These are phyloP conservation scores for Cygnus olor DNA, from an alignment of 2,797 vertebrate species.

Conservation along the genomic window DNA sequence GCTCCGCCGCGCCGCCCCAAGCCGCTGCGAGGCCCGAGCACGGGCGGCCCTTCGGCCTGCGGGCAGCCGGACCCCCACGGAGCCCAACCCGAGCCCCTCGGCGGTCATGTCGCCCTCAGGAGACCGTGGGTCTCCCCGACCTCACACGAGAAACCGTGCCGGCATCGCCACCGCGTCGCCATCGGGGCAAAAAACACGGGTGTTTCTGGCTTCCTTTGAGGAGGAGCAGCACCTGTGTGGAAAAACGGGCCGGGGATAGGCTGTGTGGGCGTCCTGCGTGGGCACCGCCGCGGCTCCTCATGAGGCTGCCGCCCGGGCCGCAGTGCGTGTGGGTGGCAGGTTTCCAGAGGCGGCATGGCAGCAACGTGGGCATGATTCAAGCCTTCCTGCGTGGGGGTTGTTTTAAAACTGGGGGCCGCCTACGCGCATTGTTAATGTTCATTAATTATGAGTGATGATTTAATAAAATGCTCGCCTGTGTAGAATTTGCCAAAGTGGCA, in stretches of 20 bases:
- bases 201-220: neutral
- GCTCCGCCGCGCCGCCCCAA: constrained; percentile 67
- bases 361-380: neutral
- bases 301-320: neutral
- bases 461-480: neutral
- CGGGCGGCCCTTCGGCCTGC: too few relatives aligned
- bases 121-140: neutral
- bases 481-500: neutral
- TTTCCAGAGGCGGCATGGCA: fast-evolving
- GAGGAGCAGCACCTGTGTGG: neutral
- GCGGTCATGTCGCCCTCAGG: neutral
- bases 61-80: too few relatives aligned
- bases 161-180: too few relatives aligned
- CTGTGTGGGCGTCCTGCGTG: neutral
- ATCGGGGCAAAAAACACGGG: neutral
- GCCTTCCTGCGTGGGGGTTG: neutral
- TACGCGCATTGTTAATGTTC: fast-evolving
- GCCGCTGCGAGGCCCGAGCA: neutral
- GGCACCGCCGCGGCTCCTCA: neutral
- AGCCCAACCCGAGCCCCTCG: neutral
- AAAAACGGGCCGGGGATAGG: neutral
- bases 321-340: neutral
- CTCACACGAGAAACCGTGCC: neutral
- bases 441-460: neutral
- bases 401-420: fast-evolving